Base-by-base conservation (phyloP, 1,140 invertebrate genomes). In the Schlechtendalia chinensis region DNA sequence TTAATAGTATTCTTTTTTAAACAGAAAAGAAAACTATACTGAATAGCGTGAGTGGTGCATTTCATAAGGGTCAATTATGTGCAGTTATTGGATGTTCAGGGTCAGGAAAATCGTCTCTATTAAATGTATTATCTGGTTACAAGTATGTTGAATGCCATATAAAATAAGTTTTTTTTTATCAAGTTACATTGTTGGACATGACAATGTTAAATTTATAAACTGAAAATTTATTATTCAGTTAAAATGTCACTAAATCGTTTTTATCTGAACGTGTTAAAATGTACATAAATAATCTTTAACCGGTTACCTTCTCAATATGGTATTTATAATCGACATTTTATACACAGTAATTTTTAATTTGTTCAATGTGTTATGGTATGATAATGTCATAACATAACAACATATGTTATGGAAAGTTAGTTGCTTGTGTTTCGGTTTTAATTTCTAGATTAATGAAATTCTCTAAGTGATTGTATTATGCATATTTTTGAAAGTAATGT, bases 21-120 rank as follows among this genome's bases (percentile, higher is more conserved):
- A 39, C 83, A 89, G 88, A 87, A 1, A 91, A 90, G 83, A 95
- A 94, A 86, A 91, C 91, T 56, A 91, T 96, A 83, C 86, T 96
- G 39, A 93, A 96, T 87, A 90, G 91, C 82, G 91, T 96, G n/a
- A 94, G 91, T 85, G 95, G 94, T 50, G 90, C 91, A 84, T 93
- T 95, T 86, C 87, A 89, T 82, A 91, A 91, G 81, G 89, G 94
- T 82, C 89, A 94, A 87, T 86, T 97, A 63, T 95, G 94, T 0
- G 95, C 94, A 24, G 97, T 97, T 67, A 96, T 97, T 93, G 95
- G 95, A 56, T 95, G 95, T 54, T 96, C 94, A 1, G 96, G 96
- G 1, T 94, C 95, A 1, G 96, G 96, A 0, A 98, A 98, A 86
- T 95, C 93, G 82, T 96, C 95, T 0, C 88, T 96, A 0, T 94